phyloP scores from a whole-genome alignment of 2,113 vertebrate species.

The Rhizomys pruinosus region DNA sequence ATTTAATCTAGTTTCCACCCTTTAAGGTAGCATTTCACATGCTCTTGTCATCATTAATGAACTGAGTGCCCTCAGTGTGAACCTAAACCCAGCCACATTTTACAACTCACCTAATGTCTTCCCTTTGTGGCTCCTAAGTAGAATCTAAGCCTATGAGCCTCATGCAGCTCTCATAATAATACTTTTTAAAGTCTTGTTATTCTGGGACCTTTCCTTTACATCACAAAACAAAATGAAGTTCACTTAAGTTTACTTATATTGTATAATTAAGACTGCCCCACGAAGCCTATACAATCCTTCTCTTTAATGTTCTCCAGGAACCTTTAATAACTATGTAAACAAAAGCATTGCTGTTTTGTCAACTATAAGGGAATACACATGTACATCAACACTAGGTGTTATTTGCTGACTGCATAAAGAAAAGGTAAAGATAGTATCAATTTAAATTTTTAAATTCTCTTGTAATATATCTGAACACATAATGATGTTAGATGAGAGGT shows the following conservation, averaged over 20 bases:
- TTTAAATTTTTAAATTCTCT: constrained; percentile 70
- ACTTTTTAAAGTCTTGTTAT: constrained; percentile 13
- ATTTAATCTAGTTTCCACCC: background rate
- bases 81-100: constrained; percentile 23
- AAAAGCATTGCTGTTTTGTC: constrained; percentile 28
- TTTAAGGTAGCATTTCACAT: background rate
- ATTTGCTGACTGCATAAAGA: constrained; percentile 70
- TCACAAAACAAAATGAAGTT: constrained; percentile 40
- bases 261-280: constrained; percentile 36
- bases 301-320: constrained; percentile 33
- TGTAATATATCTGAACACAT: constrained; percentile 62
- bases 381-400: constrained; percentile 61
- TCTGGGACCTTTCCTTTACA: constrained; percentile 43
- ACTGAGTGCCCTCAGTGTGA: background rate
- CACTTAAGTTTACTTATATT: constrained; percentile 29
- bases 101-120: background rate
- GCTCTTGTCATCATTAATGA: background rate
- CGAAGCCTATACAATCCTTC: background rate
- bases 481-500: constrained; percentile 58
- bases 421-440: constrained; percentile 62
- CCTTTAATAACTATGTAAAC: constrained; percentile 28
- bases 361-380: constrained; percentile 59
- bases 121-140: constrained; percentile 30
- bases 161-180: background rate
- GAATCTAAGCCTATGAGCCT: background rate